These are phyloP conservation scores for Lanius collurio DNA, from an alignment of 2,113 vertebrate species.

Conservation along the genomic window DNA sequence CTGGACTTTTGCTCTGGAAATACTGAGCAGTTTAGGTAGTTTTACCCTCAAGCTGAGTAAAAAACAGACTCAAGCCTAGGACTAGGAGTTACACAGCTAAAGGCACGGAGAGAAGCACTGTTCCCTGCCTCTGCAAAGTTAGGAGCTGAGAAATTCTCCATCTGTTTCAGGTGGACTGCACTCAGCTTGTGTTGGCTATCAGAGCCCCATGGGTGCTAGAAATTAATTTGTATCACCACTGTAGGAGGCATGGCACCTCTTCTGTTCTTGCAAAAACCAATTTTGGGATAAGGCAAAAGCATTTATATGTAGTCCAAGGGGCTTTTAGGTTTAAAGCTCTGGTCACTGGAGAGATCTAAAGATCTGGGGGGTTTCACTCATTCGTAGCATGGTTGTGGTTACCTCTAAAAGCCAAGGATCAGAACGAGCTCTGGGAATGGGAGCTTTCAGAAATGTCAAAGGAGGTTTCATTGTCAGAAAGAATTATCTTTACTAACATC, in stretches of 20 bases:
- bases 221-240: background rate
- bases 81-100: background rate
- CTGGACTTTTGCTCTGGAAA: background rate
- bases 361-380: accelerated
- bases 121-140: background rate
- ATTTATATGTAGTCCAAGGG: background rate
- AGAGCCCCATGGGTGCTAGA: background rate
- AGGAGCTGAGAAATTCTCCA: background rate
- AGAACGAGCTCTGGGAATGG: background rate
- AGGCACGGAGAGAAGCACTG: background rate
- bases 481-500: background rate
- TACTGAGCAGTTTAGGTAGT: background rate
- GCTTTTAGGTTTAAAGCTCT: background rate
- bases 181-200: background rate
- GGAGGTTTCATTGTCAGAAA: background rate
- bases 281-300: background rate
- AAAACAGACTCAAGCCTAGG: background rate
- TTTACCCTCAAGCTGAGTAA: background rate
- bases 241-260: background rate
- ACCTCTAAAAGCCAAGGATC: background rate
- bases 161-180: background rate
- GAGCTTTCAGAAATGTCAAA: background rate
- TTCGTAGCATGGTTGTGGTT: background rate
- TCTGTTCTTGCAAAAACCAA: background rate
- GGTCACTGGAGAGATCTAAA: background rate